phyloP scores from a whole-genome alignment of 2,888 invertebrate genomes.

The Coelinius sp. region DNA sequence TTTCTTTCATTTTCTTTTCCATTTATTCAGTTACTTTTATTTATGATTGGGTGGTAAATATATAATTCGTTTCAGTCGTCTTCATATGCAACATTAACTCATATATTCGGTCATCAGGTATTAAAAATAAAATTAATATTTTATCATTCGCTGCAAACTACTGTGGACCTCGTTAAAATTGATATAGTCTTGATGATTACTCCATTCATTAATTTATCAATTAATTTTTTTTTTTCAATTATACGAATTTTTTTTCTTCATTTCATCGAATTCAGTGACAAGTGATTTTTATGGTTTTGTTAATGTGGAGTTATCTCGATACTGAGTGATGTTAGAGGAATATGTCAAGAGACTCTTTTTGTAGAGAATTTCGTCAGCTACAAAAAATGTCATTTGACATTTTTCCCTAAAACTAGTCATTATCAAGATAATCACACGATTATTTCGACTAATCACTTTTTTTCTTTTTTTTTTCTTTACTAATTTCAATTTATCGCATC shows the following conservation, averaged over 20 bases:
- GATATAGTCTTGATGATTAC: conserved; percentile 53
- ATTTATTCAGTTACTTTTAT: conserved; percentile 15
- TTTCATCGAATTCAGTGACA: neutral
- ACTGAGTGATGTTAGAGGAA: too few species aligned
- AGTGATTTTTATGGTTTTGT: neutral
- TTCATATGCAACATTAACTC: conserved; percentile 57
- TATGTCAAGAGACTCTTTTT: too few species aligned
- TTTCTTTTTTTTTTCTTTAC: too few species aligned
- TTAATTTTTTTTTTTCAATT: conserved; percentile 28
- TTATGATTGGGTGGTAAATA: conserved; percentile 1
- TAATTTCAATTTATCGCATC: too few species aligned
- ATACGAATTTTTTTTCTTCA: neutral
- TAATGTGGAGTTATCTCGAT: too few species aligned
- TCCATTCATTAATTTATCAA: conserved; percentile 43
- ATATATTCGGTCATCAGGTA: conserved; percentile 52
- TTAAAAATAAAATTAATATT: conserved; percentile 62
- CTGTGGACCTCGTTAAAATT: conserved; percentile 64
- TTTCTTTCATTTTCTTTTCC: conserved; percentile 19
- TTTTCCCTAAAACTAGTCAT: too few species aligned
- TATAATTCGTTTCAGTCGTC: conserved; percentile 19
- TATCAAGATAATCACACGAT: too few species aligned
- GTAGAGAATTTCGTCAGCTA: too few species aligned
- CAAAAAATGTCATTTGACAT: too few species aligned
- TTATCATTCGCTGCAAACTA: conserved; percentile 61
- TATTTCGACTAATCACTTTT: too few species aligned